phyloP scores from a whole-genome alignment of 1,140 invertebrate genomes.

The Ooceraea biroi region DNA sequence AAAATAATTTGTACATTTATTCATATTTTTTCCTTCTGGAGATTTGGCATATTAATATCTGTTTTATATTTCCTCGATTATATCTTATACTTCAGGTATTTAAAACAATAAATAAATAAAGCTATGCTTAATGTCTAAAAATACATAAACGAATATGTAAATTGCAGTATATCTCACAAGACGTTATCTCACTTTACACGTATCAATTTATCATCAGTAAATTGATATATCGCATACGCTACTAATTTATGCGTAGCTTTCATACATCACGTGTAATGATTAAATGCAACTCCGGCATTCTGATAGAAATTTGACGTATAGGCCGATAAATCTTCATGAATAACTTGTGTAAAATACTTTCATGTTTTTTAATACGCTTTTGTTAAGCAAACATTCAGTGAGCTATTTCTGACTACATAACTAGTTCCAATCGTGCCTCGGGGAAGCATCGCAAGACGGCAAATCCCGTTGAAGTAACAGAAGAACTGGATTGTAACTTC shows the following conservation, averaged over 20 bases:
- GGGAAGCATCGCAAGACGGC: not conserved
- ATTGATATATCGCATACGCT: too few relatives aligned
- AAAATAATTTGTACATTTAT: too few relatives aligned
- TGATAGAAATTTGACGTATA: not conserved
- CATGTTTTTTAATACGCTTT: not conserved
- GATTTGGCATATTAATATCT: too few relatives aligned
- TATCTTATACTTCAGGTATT: too few relatives aligned
- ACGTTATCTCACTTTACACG: too few relatives aligned
- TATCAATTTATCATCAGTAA: too few relatives aligned
- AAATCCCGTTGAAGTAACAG: conserved; percentile 12
- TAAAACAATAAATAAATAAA: too few relatives aligned
- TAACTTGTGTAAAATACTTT: not conserved
- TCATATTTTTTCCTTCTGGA: too few relatives aligned
- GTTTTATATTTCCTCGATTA: too few relatives aligned
- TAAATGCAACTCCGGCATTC: not conserved
- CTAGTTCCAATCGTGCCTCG: not conserved
- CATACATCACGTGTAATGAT: not conserved
- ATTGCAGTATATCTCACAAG: too few relatives aligned
- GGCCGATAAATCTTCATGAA: not conserved
- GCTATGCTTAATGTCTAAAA: too few relatives aligned
- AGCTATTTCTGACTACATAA: not conserved
- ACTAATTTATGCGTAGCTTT: not conserved
- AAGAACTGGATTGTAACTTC: not conserved
- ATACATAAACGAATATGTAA: too few relatives aligned
- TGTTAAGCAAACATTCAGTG: conserved; percentile 15